Conservation (phyloP, 2,113 vertebrate genomes). For the Taurulus bubalis region DNA sequence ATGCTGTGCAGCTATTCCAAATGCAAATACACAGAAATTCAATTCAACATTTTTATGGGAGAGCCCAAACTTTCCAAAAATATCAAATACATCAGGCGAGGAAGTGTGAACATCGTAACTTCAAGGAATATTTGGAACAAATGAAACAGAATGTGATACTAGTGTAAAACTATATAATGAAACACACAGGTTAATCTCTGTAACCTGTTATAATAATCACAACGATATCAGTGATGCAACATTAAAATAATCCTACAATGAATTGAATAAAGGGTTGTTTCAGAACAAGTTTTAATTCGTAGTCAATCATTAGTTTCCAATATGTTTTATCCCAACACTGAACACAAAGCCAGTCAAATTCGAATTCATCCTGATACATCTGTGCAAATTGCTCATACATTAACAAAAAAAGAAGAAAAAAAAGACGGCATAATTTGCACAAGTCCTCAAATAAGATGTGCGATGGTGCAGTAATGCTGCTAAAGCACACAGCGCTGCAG, state of each 20-base stretch:
- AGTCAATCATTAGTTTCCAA: neutral
- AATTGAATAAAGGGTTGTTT: neutral
- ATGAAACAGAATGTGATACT: neutral
- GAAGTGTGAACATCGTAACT: neutral
- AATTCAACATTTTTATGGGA: neutral
- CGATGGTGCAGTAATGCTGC: conserved; percentile 43
- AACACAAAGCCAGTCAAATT: neutral
- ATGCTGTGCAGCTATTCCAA: neutral
- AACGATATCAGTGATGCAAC: neutral
- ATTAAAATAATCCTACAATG: neutral
- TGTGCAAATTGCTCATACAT: neutral
- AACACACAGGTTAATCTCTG: neutral
- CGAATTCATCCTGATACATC: neutral
- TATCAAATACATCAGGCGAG: neutral
- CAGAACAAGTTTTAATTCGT: neutral
- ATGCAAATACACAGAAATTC: neutral
- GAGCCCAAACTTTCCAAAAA: neutral
- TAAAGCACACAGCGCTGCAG: conserved; percentile 46
- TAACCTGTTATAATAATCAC: neutral
- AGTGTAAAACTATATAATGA: no score
- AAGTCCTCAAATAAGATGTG: conserved; percentile 49
- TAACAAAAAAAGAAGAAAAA: neutral
- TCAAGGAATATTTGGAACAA: neutral
- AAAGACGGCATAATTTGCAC: neutral
- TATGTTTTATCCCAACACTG: neutral